Conservation (phyloP, 2,888 invertebrate species). For the Callinectes sapidus region DNA sequence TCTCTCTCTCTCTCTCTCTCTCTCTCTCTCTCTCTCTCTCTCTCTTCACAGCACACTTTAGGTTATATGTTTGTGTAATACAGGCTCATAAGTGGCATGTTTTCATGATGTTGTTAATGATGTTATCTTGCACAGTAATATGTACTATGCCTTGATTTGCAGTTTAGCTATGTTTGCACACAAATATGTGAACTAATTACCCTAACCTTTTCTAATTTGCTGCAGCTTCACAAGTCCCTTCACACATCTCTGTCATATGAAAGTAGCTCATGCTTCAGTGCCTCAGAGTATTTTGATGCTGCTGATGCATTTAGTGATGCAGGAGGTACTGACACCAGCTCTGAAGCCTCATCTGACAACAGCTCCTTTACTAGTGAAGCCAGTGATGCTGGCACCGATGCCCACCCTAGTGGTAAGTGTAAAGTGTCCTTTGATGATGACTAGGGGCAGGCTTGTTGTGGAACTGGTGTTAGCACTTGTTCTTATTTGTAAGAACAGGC, state of each 20-base stretch:
- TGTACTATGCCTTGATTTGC: background rate
- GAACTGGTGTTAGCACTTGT: background rate
- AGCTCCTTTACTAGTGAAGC: slow-evolving; percentile 72
- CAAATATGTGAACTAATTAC: slow-evolving; percentile 20
- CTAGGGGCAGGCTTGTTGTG: slow-evolving; percentile 26
- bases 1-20: background rate
- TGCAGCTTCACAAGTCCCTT: slow-evolving; percentile 69
- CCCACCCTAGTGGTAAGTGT: slow-evolving; percentile 71
- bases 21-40: background rate
- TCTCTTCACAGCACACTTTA: background rate
- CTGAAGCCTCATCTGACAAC: slow-evolving; percentile 69
- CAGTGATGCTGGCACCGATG: slow-evolving; percentile 72
- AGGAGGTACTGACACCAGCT: slow-evolving; percentile 67
- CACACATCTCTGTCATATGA: slow-evolving; percentile 71
- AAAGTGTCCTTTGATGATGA: slow-evolving; percentile 40
- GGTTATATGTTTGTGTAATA: background rate
- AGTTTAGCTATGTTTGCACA: background rate
- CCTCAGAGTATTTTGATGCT: slow-evolving; percentile 72
- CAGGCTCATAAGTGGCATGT: background rate
- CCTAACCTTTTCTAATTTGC: background rate
- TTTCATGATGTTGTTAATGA: background rate
- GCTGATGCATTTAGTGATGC: slow-evolving; percentile 69
- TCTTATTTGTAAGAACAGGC: background rate
- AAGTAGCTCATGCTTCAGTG: slow-evolving; percentile 71
- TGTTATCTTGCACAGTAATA: background rate